Conservation (phyloP, 2,113 vertebrate genomes). For the Muscicapa adusta region DNA sequence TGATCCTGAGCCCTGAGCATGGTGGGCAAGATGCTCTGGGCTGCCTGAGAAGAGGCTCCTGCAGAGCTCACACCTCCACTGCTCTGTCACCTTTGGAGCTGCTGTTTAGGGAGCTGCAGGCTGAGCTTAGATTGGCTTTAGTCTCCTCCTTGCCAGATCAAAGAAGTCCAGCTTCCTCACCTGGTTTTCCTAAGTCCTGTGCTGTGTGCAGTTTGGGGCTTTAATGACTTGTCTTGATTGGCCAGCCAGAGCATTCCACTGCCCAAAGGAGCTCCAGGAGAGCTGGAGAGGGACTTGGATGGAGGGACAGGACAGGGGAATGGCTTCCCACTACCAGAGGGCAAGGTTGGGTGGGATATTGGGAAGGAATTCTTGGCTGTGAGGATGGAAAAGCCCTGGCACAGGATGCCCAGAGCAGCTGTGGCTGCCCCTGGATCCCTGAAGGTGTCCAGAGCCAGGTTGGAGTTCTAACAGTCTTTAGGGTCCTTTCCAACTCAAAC, state of each 20-base stretch:
- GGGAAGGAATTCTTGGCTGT: rapidly evolving
- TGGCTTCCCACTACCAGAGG: not conserved
- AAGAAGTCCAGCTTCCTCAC: rapidly evolving
- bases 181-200: not conserved
- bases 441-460: rapidly evolving
- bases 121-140: not conserved
- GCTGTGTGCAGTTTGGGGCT: not conserved
- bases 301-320: not conserved
- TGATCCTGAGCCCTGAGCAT: not conserved
- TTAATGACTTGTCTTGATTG: not conserved
- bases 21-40: rapidly evolving
- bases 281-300: not conserved
- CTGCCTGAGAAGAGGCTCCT: not conserved
- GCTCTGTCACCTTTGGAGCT: not conserved
- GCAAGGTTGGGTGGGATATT: rapidly evolving
- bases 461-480: not conserved
- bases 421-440: not conserved
- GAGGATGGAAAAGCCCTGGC: rapidly evolving
- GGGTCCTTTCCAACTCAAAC: not conserved
- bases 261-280: not conserved
- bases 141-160: not conserved
- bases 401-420: not conserved
- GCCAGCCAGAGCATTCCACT: not conserved
- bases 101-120: not conserved
- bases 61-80: rapidly evolving